phyloP scores from a whole-genome alignment of 2,888 invertebrate genomes.

The Sphaerophoria rueppellii region DNA sequence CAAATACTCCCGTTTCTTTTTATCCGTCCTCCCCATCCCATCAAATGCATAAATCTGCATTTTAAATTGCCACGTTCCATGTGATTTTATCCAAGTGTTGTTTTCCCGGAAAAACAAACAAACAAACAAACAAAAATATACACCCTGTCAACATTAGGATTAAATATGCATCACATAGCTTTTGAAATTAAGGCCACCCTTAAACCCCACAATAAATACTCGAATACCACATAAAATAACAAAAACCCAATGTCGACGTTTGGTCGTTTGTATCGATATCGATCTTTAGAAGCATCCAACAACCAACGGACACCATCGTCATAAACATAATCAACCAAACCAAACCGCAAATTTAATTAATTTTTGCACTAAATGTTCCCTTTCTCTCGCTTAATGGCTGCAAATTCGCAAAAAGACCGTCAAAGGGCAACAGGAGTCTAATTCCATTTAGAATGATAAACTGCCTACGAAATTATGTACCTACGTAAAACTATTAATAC shows the following conservation, averaged over 20 bases:
- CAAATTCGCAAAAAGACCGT: no score
- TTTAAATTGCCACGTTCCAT: neutral
- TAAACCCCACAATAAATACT: neutral
- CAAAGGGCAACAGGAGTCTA: constrained; percentile 3
- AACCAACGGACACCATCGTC: neutral
- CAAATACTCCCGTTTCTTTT: no score
- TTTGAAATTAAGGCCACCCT: neutral
- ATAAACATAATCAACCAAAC: neutral
- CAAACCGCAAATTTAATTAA: constrained; percentile 58
- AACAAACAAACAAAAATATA: constrained; percentile 9
- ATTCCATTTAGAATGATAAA: constrained; percentile 57
- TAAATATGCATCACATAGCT: constrained; percentile 19
- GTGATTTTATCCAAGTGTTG: neutral
- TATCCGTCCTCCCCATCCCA: no score
- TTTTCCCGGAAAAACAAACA: constrained; percentile 28
- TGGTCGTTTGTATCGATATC: constrained; percentile 7
- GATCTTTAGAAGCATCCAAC: constrained; percentile 2
- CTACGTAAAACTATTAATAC: constrained; percentile 8
- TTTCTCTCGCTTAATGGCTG: constrained; percentile 22
- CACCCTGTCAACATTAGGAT: constrained; percentile 33
- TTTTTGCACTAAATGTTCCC: constrained; percentile 49
- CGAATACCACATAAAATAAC: neutral
- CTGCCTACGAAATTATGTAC: constrained; percentile 22
- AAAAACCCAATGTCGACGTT: neutral
- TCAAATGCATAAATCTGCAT: neutral